phyloP scores from a whole-genome alignment of 1,140 invertebrate species.

The Hypothenemus hampei region DNA sequence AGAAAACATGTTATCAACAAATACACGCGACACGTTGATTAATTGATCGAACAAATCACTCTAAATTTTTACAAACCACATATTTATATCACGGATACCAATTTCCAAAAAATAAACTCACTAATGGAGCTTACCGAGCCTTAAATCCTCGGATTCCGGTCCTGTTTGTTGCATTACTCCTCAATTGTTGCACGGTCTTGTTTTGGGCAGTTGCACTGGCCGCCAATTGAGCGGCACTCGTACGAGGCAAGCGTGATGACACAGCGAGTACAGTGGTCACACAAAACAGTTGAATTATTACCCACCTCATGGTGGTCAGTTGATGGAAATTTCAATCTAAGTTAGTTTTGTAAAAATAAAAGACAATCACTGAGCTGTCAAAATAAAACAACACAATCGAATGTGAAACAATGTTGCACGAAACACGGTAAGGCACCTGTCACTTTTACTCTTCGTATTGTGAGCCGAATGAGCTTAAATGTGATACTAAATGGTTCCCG shows the following conservation, averaged over 20 bases:
- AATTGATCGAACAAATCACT: no score
- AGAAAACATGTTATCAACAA: no score
- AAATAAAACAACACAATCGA: no score
- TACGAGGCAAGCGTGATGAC: conserved; percentile 41
- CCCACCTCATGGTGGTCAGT: conserved; percentile 9
- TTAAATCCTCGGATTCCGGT: conserved; percentile 3
- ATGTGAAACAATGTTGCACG: no score
- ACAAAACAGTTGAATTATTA: neutral
- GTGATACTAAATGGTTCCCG: conserved; percentile 32
- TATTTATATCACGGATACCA: no score
- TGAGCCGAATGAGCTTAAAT: conserved; percentile 27
- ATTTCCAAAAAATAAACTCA: neutral
- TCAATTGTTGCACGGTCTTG: conserved; percentile 36
- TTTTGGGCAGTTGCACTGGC: conserved; percentile 42
- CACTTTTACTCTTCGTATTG: conserved; percentile 12
- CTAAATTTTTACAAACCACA: no score
- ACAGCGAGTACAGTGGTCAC: conserved; percentile 27
- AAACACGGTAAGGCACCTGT: conserved; percentile 13
- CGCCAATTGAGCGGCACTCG: conserved; percentile 43
- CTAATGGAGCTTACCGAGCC: conserved; percentile 4
- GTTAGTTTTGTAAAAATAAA: no score
- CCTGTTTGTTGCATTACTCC: conserved; percentile 22
- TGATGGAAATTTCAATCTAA: neutral
- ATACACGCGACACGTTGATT: no score
- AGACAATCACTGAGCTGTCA: no score